phyloP scores from a whole-genome alignment of 2,797 vertebrate species.

The Parauchenoglanis punctatus region DNA sequence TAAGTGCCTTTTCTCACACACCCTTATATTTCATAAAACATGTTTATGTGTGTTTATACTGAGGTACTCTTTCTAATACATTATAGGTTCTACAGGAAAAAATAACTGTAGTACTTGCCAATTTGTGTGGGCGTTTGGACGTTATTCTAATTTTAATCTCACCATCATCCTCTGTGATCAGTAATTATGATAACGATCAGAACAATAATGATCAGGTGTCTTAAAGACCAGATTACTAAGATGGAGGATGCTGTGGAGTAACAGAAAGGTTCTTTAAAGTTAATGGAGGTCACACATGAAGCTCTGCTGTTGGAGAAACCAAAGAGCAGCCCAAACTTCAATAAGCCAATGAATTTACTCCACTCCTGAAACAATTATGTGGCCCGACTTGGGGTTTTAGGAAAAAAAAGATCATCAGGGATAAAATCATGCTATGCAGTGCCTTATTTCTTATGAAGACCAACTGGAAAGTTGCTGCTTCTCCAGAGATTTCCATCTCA shows the following conservation, averaged over 20 bases:
- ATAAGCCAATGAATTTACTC: constrained; percentile 26
- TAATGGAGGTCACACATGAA: neutral
- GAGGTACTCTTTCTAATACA: neutral
- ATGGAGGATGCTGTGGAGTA: constrained; percentile 2
- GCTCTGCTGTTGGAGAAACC: neutral
- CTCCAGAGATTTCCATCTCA: neutral
- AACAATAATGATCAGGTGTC: constrained; percentile 57
- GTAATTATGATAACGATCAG: constrained; percentile 68
- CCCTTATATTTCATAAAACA: neutral
- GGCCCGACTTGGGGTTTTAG: neutral
- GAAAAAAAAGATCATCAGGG: neutral
- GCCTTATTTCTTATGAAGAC: neutral
- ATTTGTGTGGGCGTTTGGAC: neutral
- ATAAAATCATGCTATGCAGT: neutral
- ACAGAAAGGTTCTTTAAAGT: neutral
- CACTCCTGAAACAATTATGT: neutral
- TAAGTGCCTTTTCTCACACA: neutral
- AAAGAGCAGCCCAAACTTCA: constrained; percentile 25
- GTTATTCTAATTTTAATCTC: constrained; percentile 54
- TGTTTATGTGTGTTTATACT: neutral
- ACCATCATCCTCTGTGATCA: constrained; percentile 60
- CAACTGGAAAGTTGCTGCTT: neutral
- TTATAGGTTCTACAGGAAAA: neutral
- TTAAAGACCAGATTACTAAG: constrained; percentile 60
- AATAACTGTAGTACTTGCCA: neutral